phyloP scores from a whole-genome alignment of 2,888 invertebrate genomes.

The Drosophila setosimentum region DNA sequence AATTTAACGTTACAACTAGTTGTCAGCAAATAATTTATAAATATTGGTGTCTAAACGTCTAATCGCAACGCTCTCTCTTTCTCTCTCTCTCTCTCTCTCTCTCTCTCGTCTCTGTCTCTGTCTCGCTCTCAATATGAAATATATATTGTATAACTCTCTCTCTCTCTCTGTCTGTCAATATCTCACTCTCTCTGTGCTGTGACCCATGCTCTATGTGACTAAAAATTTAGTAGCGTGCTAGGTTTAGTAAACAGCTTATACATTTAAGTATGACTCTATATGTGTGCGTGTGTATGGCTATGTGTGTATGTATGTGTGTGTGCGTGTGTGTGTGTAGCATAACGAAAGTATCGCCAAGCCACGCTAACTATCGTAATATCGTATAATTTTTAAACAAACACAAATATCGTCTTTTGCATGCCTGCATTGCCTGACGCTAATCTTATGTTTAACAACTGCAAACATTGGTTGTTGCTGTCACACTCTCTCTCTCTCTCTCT shows the following conservation, averaged over 20 bases:
- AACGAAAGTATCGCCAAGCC: constrained; percentile 43
- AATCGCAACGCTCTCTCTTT: constrained; percentile 65
- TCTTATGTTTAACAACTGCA: constrained; percentile 35
- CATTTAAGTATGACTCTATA: constrained; percentile 29
- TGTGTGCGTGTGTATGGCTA: constrained; percentile 30
- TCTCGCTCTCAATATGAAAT: constrained; percentile 39
- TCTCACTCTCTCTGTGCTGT: constrained; percentile 65
- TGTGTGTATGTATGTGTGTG: constrained; percentile 15
- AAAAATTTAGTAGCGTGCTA: constrained; percentile 72
- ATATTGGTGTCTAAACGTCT: constrained; percentile 74
- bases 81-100: constrained; percentile 43
- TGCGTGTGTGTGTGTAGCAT: constrained; percentile 32
- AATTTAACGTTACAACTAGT: constrained; percentile 48
- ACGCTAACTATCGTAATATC: constrained; percentile 34
- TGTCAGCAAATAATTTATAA: constrained; percentile 46
- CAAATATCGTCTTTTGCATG: constrained; percentile 62
- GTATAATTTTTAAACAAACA: constrained; percentile 43
- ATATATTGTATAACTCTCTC: constrained; percentile 46
- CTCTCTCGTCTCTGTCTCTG: constrained; percentile 35
- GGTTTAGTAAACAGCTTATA: constrained; percentile 65
- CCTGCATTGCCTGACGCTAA: constrained; percentile 63
- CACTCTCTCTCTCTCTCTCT: constrained; percentile 13
- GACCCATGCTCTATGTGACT: constrained; percentile 65
- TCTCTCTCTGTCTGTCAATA: constrained; percentile 36
- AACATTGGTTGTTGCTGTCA: constrained; percentile 48